A percentile compares a stretch with the other conserved stretches of the same genome.
phyloP scores from a whole-genome alignment of 2,113 vertebrate genomes.

The Entomyzon cyanotis region DNA sequence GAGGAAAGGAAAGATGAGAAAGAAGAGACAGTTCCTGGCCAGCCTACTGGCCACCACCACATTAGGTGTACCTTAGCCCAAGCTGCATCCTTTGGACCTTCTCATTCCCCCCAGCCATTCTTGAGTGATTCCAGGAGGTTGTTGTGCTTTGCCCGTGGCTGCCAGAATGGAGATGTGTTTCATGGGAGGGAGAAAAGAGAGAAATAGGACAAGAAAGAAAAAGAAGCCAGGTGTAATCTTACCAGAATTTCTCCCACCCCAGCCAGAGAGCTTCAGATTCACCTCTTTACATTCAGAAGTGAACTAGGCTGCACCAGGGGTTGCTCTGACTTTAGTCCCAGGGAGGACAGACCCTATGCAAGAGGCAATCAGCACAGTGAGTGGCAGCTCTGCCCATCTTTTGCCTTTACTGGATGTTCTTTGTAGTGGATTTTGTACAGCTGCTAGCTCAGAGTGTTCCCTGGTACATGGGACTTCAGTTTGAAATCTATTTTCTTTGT shows the following conservation, averaged over 20 bases:
- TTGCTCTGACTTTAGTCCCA: neutral
- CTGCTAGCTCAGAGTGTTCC: neutral
- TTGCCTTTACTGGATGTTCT: neutral
- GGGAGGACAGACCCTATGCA: neutral
- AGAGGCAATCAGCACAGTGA: neutral
- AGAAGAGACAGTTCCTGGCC: neutral
- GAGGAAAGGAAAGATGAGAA: neutral
- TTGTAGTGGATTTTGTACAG: neutral
- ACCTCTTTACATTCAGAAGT: neutral
- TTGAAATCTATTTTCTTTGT: neutral
- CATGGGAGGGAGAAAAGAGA: neutral
- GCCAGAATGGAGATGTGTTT: neutral
- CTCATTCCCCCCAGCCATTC: neutral
- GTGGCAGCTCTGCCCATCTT: neutral
- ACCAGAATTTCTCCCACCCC: neutral
- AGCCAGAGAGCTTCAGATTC: neutral
- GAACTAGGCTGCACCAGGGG: neutral
- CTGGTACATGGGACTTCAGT: neutral
- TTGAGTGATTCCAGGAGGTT: neutral
- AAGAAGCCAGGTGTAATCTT: neutral
- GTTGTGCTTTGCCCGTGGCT: neutral
- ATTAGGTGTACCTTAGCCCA: neutral
- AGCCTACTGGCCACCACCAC: rapidly evolving
- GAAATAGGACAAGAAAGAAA: neutral
- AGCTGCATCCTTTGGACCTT: neutral